A percentile compares a stretch with the other conserved stretches of the same genome.
These are phyloP conservation scores for Villa cingulata DNA, from an alignment of 2,888 invertebrate genomes.

Conservation along the genomic window DNA sequence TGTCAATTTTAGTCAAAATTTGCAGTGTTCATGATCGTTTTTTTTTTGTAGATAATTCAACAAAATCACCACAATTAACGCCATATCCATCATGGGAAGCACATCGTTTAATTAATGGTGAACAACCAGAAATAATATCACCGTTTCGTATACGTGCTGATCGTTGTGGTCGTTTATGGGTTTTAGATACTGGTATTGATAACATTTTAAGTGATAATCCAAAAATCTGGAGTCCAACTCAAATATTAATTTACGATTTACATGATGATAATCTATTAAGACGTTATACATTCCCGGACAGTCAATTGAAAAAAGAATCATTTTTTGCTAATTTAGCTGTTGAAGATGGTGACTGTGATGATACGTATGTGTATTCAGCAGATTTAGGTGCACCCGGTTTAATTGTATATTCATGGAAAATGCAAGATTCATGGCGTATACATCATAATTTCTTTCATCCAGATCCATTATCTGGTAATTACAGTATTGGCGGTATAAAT, in stretches of 20 bases:
- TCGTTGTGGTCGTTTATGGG: slow-evolving; percentile 64
- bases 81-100: slow-evolving; percentile 72
- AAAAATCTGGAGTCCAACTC: slow-evolving; percentile 42
- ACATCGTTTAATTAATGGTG: slow-evolving; percentile 45
- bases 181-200: slow-evolving; percentile 57
- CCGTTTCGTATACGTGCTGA: slow-evolving; percentile 62
- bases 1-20: too few species aligned
- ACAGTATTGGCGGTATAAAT: slow-evolving; percentile 52
- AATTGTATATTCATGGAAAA: slow-evolving; percentile 62
- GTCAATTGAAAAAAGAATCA: slow-evolving; percentile 52
- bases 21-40: slow-evolving; percentile 11
- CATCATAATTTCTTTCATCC: slow-evolving; percentile 56
- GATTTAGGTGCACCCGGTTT: slow-evolving; percentile 56
- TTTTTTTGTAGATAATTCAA: slow-evolving; percentile 47
- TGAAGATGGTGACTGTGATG: slow-evolving; percentile 58
- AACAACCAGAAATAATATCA: slow-evolving; percentile 53
- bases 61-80: slow-evolving; percentile 52
- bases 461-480: slow-evolving; percentile 58
- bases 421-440: slow-evolving; percentile 59
- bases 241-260: slow-evolving; percentile 58
- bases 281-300: slow-evolving; percentile 48
- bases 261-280: slow-evolving; percentile 58
- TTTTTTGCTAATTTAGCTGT: slow-evolving; percentile 64
- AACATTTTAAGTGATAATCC: slow-evolving; percentile 41
- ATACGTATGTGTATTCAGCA: slow-evolving; percentile 57